phyloP scores from a whole-genome alignment of 2,113 vertebrate genomes.

The Tauraco erythrolophus region DNA sequence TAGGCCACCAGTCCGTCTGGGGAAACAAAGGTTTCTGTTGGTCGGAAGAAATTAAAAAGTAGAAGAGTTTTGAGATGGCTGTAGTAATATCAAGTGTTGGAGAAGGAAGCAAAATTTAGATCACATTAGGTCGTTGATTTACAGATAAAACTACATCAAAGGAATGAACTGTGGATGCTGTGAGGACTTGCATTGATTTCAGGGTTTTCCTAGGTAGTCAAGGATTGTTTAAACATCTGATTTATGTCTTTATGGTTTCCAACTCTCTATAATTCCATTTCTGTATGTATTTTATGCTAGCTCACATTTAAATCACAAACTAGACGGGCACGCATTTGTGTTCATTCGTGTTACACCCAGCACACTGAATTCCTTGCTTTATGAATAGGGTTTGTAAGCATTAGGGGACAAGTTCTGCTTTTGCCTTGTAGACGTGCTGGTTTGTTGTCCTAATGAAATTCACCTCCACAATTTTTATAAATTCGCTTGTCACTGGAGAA shows the following conservation, averaged over 20 bases:
- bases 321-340: neutral
- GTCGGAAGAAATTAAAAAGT: neutral
- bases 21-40: neutral
- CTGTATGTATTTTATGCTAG: neutral
- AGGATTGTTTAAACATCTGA: neutral
- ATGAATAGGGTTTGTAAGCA: neutral
- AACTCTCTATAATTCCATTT: neutral
- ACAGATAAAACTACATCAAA: neutral
- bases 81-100: neutral
- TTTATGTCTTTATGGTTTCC: neutral
- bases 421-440: neutral
- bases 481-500: neutral
- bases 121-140: neutral
- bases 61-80: neutral
- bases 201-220: neutral
- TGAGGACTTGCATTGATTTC: neutral
- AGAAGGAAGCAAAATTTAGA: neutral
- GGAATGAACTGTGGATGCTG: neutral
- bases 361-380: neutral
- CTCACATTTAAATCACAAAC: neutral
- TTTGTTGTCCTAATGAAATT: neutral
- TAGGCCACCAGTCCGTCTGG: neutral
- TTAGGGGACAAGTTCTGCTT: neutral
- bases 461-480: neutral
- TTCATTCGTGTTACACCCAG: neutral